Evolutionary conservation across 2,888 invertebrate species (phyloP).

Genomic region (Chrysolina haemoptera): DNA sequence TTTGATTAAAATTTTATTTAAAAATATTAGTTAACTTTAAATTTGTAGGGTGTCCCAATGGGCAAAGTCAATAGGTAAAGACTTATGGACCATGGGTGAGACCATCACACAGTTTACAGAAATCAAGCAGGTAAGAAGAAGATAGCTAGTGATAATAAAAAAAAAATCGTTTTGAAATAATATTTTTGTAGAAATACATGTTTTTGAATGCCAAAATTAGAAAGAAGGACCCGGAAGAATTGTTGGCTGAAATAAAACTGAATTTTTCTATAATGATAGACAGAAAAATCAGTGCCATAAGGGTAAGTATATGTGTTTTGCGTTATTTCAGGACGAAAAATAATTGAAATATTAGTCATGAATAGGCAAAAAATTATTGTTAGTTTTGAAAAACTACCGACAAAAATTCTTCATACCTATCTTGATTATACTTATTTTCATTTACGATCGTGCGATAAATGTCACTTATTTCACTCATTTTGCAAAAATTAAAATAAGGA

Average conservation of each 20-base stretch:
- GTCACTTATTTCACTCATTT: no score
- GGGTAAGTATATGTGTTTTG: constrained; percentile 70
- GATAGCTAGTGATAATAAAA: not conserved
- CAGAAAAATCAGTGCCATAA: constrained; percentile 91
- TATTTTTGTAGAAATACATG: constrained; percentile 78
- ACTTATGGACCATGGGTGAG: constrained; percentile 84
- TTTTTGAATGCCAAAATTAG: constrained; percentile 85
- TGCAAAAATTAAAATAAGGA: no score
- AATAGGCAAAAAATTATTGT: no score
- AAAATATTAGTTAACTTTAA: not conserved
- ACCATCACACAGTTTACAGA: constrained; percentile 84
- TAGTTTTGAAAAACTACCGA: no score
- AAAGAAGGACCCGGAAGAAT: constrained; percentile 83
- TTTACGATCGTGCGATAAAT: no score
- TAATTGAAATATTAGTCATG: no score
- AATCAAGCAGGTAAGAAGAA: constrained; percentile 79
- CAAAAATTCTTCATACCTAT: no score
- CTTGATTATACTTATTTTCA: no score
- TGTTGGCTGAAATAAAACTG: constrained; percentile 84
- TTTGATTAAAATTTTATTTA: no score
- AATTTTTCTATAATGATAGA: constrained; percentile 90
- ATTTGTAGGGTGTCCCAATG: constrained; percentile 82
- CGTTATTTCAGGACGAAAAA: no score
- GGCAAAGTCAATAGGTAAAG: constrained; percentile 85
- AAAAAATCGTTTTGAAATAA: constrained; percentile 50